These are phyloP conservation scores for Atherinosoma microstoma DNA, from an alignment of 2,797 vertebrate species.

Conservation along the genomic window DNA sequence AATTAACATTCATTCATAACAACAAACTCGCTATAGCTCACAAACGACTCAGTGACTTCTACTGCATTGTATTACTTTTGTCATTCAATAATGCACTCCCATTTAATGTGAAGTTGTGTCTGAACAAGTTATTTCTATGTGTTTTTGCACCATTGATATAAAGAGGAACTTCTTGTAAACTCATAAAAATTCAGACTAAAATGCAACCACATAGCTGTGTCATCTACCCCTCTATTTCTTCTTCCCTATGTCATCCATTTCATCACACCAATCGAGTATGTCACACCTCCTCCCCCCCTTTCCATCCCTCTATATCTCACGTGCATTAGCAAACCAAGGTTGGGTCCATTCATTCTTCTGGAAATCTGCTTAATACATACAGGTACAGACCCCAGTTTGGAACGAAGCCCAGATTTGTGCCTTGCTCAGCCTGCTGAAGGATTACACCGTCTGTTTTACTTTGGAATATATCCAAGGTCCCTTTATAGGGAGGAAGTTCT, in stretches of 20 bases:
- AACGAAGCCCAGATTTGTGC: constrained; percentile 62
- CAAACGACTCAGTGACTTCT: too few relatives aligned
- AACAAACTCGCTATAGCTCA: too few relatives aligned
- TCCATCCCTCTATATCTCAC: constrained; percentile 26
- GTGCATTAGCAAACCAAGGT: constrained; percentile 64
- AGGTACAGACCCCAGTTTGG: constrained; percentile 61
- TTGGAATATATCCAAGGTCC: constrained; percentile 71
- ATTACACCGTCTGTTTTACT: constrained; percentile 57
- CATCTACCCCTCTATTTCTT: neutral
- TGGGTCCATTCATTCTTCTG: constrained; percentile 50
- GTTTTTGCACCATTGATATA: too few relatives aligned
- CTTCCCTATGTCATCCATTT: constrained; percentile 13
- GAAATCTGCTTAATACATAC: constrained; percentile 67
- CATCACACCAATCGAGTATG: constrained; percentile 31
- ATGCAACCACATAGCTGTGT: neutral
- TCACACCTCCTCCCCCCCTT: constrained; percentile 24
- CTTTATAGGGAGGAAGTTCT: constrained; percentile 56
- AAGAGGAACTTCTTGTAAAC: neutral
- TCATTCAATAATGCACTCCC: too few relatives aligned
- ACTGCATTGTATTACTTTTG: neutral
- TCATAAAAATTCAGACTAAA: constrained; percentile 43
- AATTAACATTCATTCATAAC: too few relatives aligned
- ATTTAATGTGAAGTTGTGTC: too few relatives aligned
- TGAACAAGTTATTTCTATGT: too few relatives aligned
- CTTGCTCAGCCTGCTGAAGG: constrained; percentile 48